phyloP scores from a whole-genome alignment of 2,797 vertebrate species.

The Esox lucius region DNA sequence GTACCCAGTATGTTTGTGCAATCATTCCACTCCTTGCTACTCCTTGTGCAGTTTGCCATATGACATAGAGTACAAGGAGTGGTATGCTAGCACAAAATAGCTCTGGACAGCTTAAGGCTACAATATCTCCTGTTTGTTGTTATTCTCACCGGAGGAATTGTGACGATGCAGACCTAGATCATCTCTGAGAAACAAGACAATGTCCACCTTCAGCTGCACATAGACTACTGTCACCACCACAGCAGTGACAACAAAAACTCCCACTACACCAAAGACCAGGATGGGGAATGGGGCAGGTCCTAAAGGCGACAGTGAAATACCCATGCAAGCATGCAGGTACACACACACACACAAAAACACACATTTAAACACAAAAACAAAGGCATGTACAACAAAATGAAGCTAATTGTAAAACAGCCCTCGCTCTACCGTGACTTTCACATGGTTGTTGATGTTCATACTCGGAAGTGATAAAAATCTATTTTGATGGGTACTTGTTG shows the following conservation, averaged over 20 bases:
- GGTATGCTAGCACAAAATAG: neutral
- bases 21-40: too few relatives aligned
- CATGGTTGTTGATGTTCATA: neutral
- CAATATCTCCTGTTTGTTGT: neutral
- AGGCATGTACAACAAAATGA: neutral
- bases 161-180: neutral
- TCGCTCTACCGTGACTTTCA: neutral
- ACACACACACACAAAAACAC: neutral
- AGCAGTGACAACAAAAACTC: neutral
- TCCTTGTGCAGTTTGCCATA: too few relatives aligned
- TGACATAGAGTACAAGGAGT: neutral
- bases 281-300: neutral
- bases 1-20: too few relatives aligned
- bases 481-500: neutral
- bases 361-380: constrained; percentile 9
- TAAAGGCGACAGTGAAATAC: neutral
- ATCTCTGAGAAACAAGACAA: neutral
- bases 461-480: neutral
- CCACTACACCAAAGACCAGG: constrained; percentile 4
- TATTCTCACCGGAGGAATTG: neutral
- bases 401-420: neutral
- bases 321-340: neutral
- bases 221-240: neutral
- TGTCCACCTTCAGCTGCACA: constrained; percentile 6
- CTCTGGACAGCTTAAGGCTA: neutral